Percentiles rank a stretch among this genome's conserved stretches.
Evolutionary conservation across 53 echinoderm and acorn worm species (phyloP).

Genomic region (Mesocentrotus franciscanus): DNA sequence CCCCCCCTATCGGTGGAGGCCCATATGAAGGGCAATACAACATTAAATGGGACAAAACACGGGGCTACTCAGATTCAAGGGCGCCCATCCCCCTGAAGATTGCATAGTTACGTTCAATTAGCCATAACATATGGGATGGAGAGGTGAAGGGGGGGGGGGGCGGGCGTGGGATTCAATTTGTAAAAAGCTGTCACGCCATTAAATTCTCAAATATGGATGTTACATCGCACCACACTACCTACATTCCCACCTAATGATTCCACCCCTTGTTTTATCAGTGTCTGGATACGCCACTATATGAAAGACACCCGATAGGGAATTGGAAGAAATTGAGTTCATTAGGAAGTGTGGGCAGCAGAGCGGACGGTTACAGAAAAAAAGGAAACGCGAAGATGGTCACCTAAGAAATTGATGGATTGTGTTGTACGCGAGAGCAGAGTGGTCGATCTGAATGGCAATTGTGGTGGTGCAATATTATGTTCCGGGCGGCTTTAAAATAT

Average conservation of each 20-base stretch:
- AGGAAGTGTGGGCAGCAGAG: neutral
- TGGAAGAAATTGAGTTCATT: neutral
- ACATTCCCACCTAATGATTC: neutral
- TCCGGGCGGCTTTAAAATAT: too few relatives aligned
- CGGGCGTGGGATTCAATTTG: too few relatives aligned
- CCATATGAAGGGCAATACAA: too few relatives aligned
- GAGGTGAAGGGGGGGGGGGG: too few relatives aligned
- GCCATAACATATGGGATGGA: too few relatives aligned
- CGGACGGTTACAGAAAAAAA: neutral
- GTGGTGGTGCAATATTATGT: too few relatives aligned
- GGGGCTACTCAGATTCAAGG: neutral
- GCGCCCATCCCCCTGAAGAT: too few relatives aligned
- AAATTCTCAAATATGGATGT: too few relatives aligned
- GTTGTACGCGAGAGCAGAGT: neutral
- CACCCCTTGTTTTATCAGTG: neutral
- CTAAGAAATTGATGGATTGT: neutral
- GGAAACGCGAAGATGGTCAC: neutral
- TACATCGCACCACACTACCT: neutral
- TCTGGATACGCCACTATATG: neutral
- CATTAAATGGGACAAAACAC: too few relatives aligned
- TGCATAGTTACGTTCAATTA: too few relatives aligned
- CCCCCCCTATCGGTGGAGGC: too few relatives aligned
- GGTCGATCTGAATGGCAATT: too few relatives aligned
- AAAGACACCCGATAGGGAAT: neutral
- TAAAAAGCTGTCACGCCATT: neutral